Conservation (phyloP, 2,888 invertebrate genomes). For the Sphinx pinastri region DNA sequence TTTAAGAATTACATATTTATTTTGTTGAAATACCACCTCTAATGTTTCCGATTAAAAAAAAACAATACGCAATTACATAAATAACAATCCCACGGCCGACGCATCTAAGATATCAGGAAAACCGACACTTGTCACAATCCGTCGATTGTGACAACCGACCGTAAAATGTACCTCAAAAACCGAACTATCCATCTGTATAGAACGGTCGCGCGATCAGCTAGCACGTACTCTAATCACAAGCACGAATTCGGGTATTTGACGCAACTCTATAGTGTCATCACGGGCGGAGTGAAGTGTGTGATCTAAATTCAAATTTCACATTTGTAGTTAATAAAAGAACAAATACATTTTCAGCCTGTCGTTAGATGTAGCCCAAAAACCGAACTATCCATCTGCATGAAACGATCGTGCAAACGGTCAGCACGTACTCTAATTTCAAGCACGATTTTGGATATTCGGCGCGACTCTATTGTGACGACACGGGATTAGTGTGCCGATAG, state of each 20-base stretch:
- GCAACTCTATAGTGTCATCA: slow-evolving; percentile 2
- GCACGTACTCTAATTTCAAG: slow-evolving; percentile 49
- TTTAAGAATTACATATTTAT: background rate
- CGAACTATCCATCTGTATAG: slow-evolving; percentile 67
- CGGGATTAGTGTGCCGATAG: background rate
- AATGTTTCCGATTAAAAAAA: background rate
- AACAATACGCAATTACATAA: background rate
- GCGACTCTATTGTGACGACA: slow-evolving; percentile 9
- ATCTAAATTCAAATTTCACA: too few species aligned
- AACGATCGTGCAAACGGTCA: slow-evolving; percentile 50
- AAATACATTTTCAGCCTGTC: slow-evolving; percentile 37
- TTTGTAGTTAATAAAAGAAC: too few species aligned
- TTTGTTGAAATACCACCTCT: background rate
- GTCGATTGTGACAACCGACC: slow-evolving; percentile 70
- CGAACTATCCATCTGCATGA: slow-evolving; percentile 67
- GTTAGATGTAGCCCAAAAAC: slow-evolving; percentile 82
- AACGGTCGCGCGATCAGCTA: slow-evolving; percentile 51
- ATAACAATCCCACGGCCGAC: slow-evolving; percentile 60
- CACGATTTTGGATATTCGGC: slow-evolving; percentile 26
- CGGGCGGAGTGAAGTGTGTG: slow-evolving; percentile 13
- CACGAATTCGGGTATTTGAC: slow-evolving; percentile 26
- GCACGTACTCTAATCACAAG: slow-evolving; percentile 49
- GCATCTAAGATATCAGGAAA: slow-evolving; percentile 68
- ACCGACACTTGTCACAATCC: slow-evolving; percentile 76
- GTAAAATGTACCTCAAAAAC: slow-evolving; percentile 82